Conservation (phyloP, 2,113 vertebrate genomes). For the Guaruba guarouba region DNA sequence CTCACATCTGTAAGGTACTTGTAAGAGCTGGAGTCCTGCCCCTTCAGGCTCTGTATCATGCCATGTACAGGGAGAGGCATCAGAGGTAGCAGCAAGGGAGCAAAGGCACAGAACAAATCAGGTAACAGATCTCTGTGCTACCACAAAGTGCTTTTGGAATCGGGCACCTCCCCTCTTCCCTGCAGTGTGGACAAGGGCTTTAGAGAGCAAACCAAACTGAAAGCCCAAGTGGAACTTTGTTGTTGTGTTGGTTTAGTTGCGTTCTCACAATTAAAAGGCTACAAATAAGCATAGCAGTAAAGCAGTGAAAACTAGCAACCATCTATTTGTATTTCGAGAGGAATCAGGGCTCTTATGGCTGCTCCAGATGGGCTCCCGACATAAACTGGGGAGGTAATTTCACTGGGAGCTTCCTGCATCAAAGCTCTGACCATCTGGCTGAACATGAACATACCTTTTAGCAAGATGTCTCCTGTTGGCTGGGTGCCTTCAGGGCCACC, state of each 20-base stretch:
- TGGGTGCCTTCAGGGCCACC: not conserved
- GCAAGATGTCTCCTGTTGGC: not conserved
- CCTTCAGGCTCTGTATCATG: not conserved
- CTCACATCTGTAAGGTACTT: not conserved
- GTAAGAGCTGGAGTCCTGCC: not conserved
- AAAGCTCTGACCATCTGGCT: slow-evolving; percentile 47
- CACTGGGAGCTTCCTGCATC: slow-evolving; percentile 22
- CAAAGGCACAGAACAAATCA: not conserved
- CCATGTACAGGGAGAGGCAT: not conserved
- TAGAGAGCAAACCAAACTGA: not conserved
- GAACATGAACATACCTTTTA: slow-evolving; percentile 25
- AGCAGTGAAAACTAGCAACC: slow-evolving; percentile 1
- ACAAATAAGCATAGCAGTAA: not conserved
- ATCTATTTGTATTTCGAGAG: not conserved
- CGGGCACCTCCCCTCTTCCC: not conserved
- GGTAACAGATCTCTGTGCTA: not conserved
- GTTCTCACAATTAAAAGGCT: not conserved
- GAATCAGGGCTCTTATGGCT: slow-evolving; percentile 1
- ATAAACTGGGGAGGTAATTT: slow-evolving; percentile 24
- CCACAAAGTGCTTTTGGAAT: not conserved
- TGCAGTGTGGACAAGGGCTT: not conserved
- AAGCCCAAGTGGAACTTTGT: not conserved
- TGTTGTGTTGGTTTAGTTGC: not conserved
- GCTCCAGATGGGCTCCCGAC: slow-evolving; percentile 18
- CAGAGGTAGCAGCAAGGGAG: not conserved